Evolutionary conservation across 2,797 vertebrate species (phyloP), one percentile per base, ranked within the genome.

Genomic region (Poeciliopsis presidionis): DNA sequence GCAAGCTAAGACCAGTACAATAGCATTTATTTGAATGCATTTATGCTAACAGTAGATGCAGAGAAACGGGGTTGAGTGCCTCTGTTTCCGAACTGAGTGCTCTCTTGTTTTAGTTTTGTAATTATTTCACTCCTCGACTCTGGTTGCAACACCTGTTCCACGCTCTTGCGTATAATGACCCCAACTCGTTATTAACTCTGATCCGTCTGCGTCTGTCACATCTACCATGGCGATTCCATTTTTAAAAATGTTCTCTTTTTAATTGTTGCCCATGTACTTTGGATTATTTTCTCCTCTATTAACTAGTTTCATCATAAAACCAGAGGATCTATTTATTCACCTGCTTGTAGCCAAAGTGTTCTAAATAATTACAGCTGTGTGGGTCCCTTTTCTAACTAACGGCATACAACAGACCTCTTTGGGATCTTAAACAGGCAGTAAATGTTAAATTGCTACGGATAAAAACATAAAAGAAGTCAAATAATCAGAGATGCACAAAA

Each of bases 141-240:
- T 18, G 79, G 79, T 75, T 81, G 22, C 80, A 84, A 76, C 77
- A 72, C 72, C 33, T 47, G 67, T 81, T 79, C 75, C 57, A 33
- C 73, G 57, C 81, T 83, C 57, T 47, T 75, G 78, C 5, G 67
- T 91, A 74, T 85, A 82, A 89, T 87, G 79, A 89, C 86, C 70
- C 84, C 70, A 84, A 92, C 87, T 73, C 71, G 83, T 88, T 81
- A 86, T 89, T 80, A 84, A 91, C 81, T 82, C 84, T 79, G 74
- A 87, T 90, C 81, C 81, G 79, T 76, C 84, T 81, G 82, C 74
- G 49, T 82, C 77, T 74, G 57, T 88, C 74, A 77, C 76, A 46
- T 86, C 67, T 41, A 39, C 73, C 16, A 30, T 61, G 22, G 14
- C 80, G 61, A 51, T 51, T 51, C 20, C 22, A 51, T 51, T 49